Base-by-base conservation (phyloP, 1,140 invertebrate species). In the Drosophila bocki region DNA sequence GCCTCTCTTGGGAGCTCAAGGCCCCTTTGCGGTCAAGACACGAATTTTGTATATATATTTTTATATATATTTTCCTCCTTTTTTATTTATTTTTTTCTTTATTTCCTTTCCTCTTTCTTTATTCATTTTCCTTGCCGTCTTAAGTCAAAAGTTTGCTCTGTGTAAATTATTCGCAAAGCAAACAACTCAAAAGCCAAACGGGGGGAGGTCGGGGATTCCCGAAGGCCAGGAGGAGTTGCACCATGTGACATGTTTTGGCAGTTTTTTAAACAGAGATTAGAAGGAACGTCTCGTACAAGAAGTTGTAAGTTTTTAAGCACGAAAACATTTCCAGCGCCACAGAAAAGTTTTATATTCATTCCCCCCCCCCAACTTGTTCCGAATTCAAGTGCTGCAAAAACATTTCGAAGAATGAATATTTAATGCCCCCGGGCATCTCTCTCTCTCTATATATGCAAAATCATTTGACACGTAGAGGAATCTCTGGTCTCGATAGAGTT, bases 111-210 rank as follows among this genome's bases (percentile, higher is more conserved):
- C 51, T 70, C 67, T 58, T 71, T 65, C 48, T 50, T 78, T 47
- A 53, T 78, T 59, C 42, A 47, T 84, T 69, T 63, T 71, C 32
- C 69, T 63, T 62, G 47, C 74, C 53, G 35, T 79, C 68, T 80
- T 74, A 65, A 88, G 84, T 77, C 80, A 75, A 88, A 87, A 87
- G 77, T 87, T 87, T 84, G 76, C 75, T 65, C 70, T 88, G 69
- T 90, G 85, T 88, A 88, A 88, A 88, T 88, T 88, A 88, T 88
- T 88, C 85, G 80, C 68, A 77, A 78, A 87, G 81, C 85, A 88
- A 88, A 88, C 85, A 88, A 84, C 72, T 90, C 80, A 84, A 80
- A 68, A 83, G 84, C 70, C 51, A 65, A 69, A 68, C 60, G 64
- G 62, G 39, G 54, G 1, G 45, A 12, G 12, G 12, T 12, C 17